Base-by-base conservation (phyloP, 2,113 vertebrate genomes). In the Artemisiospiza belli region DNA sequence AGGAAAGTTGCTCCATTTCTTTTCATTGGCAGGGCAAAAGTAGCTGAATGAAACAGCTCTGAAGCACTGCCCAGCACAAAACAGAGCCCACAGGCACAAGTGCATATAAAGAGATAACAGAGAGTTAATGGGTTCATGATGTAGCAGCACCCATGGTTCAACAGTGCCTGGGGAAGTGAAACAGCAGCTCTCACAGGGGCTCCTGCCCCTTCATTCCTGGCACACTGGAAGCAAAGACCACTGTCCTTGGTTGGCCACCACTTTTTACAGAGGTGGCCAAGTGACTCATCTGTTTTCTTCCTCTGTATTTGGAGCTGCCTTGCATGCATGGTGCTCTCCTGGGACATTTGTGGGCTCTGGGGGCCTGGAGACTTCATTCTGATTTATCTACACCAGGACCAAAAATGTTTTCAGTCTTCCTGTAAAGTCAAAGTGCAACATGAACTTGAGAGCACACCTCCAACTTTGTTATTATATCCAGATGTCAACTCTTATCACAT, bases 311-410 rank as follows among this genome's bases (percentile, higher is more conserved):
- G 52, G 31, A 51, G 35, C 52, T 76, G 17, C 52, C 44, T 59
- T 21, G 21, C 0, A 0, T 43, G 54, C 31, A 35, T 0, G 1
- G 31, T 58, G 52, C 43, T 58, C 35, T 51, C 44, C 52, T 51
- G 72, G 37, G 35, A 67, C 15, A 21, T 58, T 30, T 58, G 30
- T 49, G 35, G 25, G 11, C 16, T 43, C 18, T 35, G 52, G 18
- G 43, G 62, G 27, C 13, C 51, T 76, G 31, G 72, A 58, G 44
- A 35, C 21, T 67, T 15, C 52, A 58, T 31, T 67, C 8, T 67
- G 52, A 15, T 16, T 67, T 85, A 35, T 39, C 30, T 66, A 25
- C 35, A 58, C 6, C 16, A 49, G 35, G 35, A 58, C 17, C 43
- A 43, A 58, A 43, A 51, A 31, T 25, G 8, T 4, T 67, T 51